phyloP scores from a whole-genome alignment of 2,113 vertebrate genomes.

The Gavia stellata region DNA sequence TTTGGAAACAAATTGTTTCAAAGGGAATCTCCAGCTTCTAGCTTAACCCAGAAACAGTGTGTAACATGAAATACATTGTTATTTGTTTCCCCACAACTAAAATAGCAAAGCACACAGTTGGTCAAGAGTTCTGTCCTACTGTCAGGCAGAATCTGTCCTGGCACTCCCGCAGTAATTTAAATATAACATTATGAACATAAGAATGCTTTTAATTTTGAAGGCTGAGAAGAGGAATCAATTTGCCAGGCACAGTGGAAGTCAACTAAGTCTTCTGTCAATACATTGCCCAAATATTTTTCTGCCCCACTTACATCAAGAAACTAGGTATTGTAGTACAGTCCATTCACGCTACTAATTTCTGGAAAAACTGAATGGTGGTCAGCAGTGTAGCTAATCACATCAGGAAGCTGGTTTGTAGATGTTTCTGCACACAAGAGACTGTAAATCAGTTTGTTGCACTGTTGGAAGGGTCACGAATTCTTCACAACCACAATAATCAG shows the following conservation, averaged over 20 bases:
- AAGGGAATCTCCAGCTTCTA: not conserved
- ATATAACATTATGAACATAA: not conserved
- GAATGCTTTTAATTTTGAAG: not conserved
- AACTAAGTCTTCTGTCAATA: not conserved
- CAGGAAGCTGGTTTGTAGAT: not conserved
- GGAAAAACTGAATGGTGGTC: not conserved
- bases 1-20: not conserved
- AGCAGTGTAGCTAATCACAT: not conserved
- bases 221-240: not conserved
- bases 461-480: not conserved
- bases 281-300: not conserved
- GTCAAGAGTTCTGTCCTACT: not conserved
- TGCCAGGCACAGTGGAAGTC: not conserved
- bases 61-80: not conserved
- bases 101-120: not conserved
- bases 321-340: not conserved
- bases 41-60: not conserved
- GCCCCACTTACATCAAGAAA: not conserved
- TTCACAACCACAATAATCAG: not conserved
- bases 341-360: not conserved
- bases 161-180: not conserved
- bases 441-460: not conserved
- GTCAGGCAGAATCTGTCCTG: not conserved
- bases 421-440: not conserved
- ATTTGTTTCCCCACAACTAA: not conserved